Evolutionary conservation across 2,888 invertebrate species (phyloP), one percentile per base, ranked within the genome.

Genomic region (Dynastes maya): DNA sequence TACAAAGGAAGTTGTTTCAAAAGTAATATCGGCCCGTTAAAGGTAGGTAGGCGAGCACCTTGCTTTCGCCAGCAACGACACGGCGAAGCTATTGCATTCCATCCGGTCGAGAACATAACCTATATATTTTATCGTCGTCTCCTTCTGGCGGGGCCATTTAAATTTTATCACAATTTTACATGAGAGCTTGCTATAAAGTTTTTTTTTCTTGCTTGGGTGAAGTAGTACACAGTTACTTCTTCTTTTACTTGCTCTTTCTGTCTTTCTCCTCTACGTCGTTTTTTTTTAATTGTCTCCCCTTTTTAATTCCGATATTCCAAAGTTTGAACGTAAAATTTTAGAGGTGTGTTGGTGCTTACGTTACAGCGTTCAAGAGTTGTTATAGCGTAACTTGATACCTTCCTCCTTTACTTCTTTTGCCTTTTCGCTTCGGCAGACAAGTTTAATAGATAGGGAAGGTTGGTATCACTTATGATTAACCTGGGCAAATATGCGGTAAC

Each of bases 81-180:
- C 29, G 32, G 27, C 32, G 63, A 4, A 22, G 45, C 68, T 49
- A 68, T 68, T 68, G 51, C 49, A 68, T 68, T 68, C 51, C 51
- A 49, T 27, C 51, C 51, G 13, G 68, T 13, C 27, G 51, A 68
- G 68, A 68, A 68, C 68, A 68, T 68, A 51, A 68, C 51, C 68
- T 68, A 68, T 68, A 68, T 68, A 45, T 68, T 68, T 68, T 68
- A 68, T 68, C 51, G 68, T 45, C 51, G 51, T 51, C 68, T 68
- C 49, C 51, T 51, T 68, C 49, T 68, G 51, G 27, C 16, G 49
- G 29, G 49, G 51, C 49, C 49, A 68, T 68, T 68, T 68, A 68
- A 68, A 68, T 68, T 68, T 68, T 68, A 68, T 68, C 68, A 68
- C 68, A 68, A 68, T 68, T 68, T 68, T 68, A 51, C 68, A 68